Evolutionary conservation across 1,140 invertebrate genomes (phyloP).

Genomic region (Trissolcus basalis): DNA sequence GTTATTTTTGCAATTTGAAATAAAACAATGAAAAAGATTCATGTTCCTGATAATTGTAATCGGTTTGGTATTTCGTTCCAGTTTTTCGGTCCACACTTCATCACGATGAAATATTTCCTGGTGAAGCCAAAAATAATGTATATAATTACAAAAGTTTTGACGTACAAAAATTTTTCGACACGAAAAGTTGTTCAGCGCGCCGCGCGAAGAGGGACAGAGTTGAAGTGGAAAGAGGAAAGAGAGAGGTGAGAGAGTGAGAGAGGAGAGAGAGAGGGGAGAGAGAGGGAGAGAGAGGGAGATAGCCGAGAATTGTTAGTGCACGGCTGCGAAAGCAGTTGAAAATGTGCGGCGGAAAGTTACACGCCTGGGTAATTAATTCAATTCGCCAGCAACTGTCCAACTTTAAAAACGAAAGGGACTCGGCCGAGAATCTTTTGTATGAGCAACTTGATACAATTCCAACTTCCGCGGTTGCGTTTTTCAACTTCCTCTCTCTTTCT

Average conservation of each 20-base stretch:
- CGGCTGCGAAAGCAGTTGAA: slow-evolving; percentile 40
- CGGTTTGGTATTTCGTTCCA: too few species aligned
- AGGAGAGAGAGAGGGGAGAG: neutral
- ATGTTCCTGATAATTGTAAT: too few species aligned
- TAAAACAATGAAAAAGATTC: too few species aligned
- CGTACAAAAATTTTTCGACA: slow-evolving; percentile 38
- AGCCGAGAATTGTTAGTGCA: slow-evolving; percentile 22
- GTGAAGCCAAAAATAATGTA: slow-evolving; percentile 40
- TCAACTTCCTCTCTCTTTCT: slow-evolving; percentile 2
- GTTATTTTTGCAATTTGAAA: too few species aligned
- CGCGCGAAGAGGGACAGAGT: too few species aligned
- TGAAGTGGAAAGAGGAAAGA: too few species aligned
- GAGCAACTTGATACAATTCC: slow-evolving; percentile 44
- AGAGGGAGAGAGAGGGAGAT: neutral
- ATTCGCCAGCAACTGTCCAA: slow-evolving; percentile 50
- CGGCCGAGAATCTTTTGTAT: slow-evolving; percentile 51
- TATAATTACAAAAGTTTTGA: slow-evolving; percentile 53
- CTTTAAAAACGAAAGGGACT: slow-evolving; percentile 51
- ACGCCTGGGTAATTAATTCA: slow-evolving; percentile 47
- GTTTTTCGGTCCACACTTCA: neutral
- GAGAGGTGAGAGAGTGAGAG: neutral
- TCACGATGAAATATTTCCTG: slow-evolving; percentile 44
- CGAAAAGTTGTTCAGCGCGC: slow-evolving; percentile 1
- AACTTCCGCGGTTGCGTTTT: slow-evolving; percentile 22
- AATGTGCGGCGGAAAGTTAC: slow-evolving; percentile 41